Conservation (phyloP, 2,888 invertebrate genomes). For the Maniola hyperantus region DNA sequence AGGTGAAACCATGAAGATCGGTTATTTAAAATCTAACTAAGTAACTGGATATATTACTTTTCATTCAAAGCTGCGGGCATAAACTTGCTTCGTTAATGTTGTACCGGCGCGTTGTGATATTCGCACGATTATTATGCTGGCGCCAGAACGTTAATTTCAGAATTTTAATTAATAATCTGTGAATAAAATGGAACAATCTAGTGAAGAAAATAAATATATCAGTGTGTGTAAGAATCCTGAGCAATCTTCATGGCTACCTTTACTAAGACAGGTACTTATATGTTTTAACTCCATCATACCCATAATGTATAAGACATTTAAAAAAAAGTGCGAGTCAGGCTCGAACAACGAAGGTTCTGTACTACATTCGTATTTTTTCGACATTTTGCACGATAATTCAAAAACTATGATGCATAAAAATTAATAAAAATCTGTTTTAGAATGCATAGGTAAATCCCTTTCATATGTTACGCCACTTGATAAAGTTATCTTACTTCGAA, state of each 20-base stretch:
- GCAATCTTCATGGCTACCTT: constrained; percentile 12
- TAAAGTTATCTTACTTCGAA: too few relatives aligned
- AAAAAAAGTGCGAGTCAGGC: too few relatives aligned
- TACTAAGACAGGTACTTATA: constrained; percentile 12
- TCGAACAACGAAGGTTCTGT: too few relatives aligned
- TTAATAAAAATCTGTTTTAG: too few relatives aligned
- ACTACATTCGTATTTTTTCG: too few relatives aligned
- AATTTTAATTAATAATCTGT: background rate
- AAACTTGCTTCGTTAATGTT: background rate
- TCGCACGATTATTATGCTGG: constrained; percentile 3
- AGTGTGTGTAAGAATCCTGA: background rate
- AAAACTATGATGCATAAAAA: too few relatives aligned
- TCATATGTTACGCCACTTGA: too few relatives aligned
- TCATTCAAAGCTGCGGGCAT: constrained; percentile 10
- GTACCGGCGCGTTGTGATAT: background rate
- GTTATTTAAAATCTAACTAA: too few relatives aligned
- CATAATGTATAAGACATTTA: too few relatives aligned
- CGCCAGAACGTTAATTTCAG: background rate
- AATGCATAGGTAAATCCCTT: too few relatives aligned
- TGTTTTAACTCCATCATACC: background rate
- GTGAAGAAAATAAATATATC: constrained; percentile 1
- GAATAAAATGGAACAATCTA: constrained; percentile 10
- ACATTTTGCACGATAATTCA: too few relatives aligned
- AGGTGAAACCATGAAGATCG: too few relatives aligned
- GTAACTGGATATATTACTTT: background rate